Conservation (phyloP, 2,888 invertebrate genomes). For the Atrina japonica region DNA sequence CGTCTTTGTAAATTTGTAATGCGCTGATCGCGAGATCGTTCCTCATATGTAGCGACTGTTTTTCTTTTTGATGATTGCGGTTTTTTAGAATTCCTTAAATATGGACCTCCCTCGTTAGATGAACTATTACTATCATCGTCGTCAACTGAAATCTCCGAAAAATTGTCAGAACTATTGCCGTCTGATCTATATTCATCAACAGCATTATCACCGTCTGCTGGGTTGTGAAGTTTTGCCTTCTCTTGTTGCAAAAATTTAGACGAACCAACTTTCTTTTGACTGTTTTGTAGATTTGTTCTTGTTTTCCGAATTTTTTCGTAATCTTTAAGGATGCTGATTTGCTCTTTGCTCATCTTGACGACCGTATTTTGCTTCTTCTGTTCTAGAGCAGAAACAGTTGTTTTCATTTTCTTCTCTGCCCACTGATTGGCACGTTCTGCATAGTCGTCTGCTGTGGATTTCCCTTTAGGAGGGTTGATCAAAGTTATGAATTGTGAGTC, state of each 20-base stretch:
- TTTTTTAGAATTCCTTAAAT: neutral
- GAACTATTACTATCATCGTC: conserved; percentile 16
- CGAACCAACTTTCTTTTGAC: conserved; percentile 4
- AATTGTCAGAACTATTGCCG: conserved; percentile 31
- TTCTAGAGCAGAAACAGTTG: conserved; percentile 21
- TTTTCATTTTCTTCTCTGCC: conserved; percentile 26
- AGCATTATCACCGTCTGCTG: conserved; percentile 6
- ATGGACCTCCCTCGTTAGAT: neutral
- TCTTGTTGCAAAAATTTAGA: conserved; percentile 26
- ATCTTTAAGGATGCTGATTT: conserved; percentile 16
- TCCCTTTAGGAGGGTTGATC: conserved; percentile 19
- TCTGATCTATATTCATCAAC: conserved; percentile 27
- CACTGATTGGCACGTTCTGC: conserved; percentile 27
- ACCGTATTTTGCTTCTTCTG: conserved; percentile 9
- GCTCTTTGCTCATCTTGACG: conserved; percentile 26
- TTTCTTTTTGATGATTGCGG: neutral
- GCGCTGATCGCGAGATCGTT: conserved; percentile 24
- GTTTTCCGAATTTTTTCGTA: conserved; percentile 21
- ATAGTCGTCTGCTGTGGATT: conserved; percentile 23
- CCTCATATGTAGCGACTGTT: conserved; percentile 20
- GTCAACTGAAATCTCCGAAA: conserved; percentile 26
- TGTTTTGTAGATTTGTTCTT: neutral
- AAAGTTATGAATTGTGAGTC: neutral
- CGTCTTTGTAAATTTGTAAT: conserved; percentile 29
- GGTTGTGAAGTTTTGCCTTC: conserved; percentile 19